phyloP scores from a whole-genome alignment of 2,113 vertebrate genomes.

The Pagrus major region DNA sequence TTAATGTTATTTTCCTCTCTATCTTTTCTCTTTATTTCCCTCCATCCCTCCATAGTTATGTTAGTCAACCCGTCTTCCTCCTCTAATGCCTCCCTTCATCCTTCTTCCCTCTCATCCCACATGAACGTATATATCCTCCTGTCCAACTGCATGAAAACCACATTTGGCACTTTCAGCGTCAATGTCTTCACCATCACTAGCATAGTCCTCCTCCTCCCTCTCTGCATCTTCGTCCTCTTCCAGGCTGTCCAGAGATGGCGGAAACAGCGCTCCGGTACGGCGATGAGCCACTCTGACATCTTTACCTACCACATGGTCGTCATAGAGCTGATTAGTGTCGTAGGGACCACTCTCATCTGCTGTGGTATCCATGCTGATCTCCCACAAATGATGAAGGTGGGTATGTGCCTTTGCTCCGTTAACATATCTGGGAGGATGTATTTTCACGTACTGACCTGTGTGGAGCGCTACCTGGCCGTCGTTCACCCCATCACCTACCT shows the following conservation, averaged over 20 bases:
- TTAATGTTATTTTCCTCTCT: background rate
- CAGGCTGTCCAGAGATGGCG: constrained; percentile 2
- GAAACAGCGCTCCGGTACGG: background rate
- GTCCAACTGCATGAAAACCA: too few species aligned
- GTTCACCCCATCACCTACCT: constrained; percentile 45
- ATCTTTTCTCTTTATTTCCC: background rate
- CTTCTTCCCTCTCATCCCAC: too few species aligned
- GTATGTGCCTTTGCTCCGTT: background rate
- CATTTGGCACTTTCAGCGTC: too few species aligned
- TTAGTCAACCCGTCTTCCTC: background rate
- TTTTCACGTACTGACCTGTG: constrained; percentile 26
- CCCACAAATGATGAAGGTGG: fast-evolving
- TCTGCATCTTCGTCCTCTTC: constrained; percentile 4
- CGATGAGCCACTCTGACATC: background rate
- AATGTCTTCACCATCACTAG: background rate
- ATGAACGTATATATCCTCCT: too few species aligned
- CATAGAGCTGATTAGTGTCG: background rate
- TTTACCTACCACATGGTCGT: constrained; percentile 34
- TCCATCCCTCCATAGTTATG: background rate
- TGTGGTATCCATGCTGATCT: fast-evolving
- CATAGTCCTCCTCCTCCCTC: constrained; percentile 17
- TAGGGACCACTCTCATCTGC: fast-evolving
- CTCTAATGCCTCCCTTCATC: background rate
- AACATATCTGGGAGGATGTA: background rate
- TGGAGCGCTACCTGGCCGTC: constrained; percentile 49